Evolutionary conservation across 2,888 invertebrate genomes (phyloP).

Genomic region (Drosophila picticornis): DNA sequence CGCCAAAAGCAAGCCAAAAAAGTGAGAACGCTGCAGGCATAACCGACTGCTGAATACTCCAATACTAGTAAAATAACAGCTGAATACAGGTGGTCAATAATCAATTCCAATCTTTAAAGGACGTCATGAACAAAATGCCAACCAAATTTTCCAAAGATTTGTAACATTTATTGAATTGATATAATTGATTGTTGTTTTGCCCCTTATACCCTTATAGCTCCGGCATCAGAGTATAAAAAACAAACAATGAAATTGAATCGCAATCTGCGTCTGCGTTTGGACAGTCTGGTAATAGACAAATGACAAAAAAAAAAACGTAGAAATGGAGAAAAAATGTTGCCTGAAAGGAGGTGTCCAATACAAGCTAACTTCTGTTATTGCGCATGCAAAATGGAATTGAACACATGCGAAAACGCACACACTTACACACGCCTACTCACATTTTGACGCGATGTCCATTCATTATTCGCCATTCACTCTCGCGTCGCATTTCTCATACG

Average conservation of each 20-base stretch:
- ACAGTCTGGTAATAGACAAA: constrained; percentile 55
- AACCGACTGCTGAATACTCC: background rate
- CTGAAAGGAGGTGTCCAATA: constrained; percentile 41
- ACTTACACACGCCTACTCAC: constrained; percentile 15
- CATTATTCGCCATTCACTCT: constrained; percentile 66
- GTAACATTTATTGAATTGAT: background rate
- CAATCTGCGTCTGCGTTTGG: constrained; percentile 49
- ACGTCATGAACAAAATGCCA: background rate
- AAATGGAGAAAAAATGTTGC: constrained; percentile 18
- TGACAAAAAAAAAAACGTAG: constrained; percentile 19
- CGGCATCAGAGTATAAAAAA: constrained; percentile 7
- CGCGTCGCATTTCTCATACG: constrained; percentile 54
- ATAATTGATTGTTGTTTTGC: background rate
- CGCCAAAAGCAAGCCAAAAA: constrained; percentile 21
- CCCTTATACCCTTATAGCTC: background rate
- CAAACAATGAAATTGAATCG: constrained; percentile 55
- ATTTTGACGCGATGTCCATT: constrained; percentile 53
- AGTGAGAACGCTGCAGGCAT: background rate
- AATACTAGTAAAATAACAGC: background rate
- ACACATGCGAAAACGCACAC: constrained; percentile 36
- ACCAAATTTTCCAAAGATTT: background rate
- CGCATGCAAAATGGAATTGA: constrained; percentile 52
- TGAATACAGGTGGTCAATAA: background rate
- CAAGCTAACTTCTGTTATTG: constrained; percentile 26
- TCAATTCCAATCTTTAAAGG: background rate